Evolutionary conservation across 2,797 vertebrate genomes (phyloP).

Genomic region (Sandelia bainsii): DNA sequence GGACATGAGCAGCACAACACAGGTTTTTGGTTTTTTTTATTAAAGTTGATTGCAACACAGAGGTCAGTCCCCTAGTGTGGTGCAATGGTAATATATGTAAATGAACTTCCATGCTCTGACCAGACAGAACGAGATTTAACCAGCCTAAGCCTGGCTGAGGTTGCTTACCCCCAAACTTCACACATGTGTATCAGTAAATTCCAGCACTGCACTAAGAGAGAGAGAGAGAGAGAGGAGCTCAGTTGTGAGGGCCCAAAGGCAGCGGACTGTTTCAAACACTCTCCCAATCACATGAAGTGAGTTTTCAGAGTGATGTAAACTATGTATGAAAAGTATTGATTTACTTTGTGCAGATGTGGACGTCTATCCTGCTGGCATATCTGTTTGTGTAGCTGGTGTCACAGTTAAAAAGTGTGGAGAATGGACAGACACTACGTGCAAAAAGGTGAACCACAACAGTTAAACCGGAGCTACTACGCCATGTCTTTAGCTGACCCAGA

Average conservation of each 20-base stretch:
- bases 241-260: constrained; percentile 24
- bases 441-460: constrained; percentile 1
- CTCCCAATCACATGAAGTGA: background rate
- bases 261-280: background rate
- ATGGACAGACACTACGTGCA: too few relatives aligned
- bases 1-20: constrained; percentile 36
- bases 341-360: too few relatives aligned
- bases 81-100: constrained; percentile 82
- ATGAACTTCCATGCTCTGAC: constrained; percentile 70
- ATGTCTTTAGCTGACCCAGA: constrained; percentile 24
- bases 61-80: constrained; percentile 69
- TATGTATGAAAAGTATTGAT: background rate
- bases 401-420: too few relatives aligned
- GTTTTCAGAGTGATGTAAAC: constrained; percentile 3
- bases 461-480: background rate
- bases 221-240: constrained; percentile 27
- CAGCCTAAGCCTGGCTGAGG: constrained; percentile 75
- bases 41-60: constrained; percentile 51
- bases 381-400: constrained; percentile 11
- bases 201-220: constrained; percentile 46
- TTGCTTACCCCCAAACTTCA: constrained; percentile 73
- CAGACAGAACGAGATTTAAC: constrained; percentile 84
- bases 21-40: constrained; percentile 3
- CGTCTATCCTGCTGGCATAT: too few relatives aligned
- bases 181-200: constrained; percentile 74